Evolutionary conservation across 2,113 vertebrate species (phyloP).

Genomic region (Vulpes lagopus): DNA sequence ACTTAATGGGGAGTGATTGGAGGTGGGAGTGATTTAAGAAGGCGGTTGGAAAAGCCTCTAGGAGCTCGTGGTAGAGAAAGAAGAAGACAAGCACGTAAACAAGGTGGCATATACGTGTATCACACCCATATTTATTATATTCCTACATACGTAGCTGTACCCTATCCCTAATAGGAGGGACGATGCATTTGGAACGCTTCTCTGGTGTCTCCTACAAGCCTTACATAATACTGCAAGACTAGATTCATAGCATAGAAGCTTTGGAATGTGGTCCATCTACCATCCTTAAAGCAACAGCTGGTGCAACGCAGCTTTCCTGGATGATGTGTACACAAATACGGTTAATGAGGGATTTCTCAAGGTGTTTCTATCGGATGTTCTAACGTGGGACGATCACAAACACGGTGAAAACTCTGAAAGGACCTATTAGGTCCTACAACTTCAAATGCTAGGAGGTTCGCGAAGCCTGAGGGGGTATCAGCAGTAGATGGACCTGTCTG

Average conservation of each 20-base stretch:
- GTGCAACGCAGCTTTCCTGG: not conserved
- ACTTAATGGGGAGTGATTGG: not conserved
- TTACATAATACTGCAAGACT: not conserved
- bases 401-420: slow-evolving; percentile 12
- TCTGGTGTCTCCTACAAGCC: not conserved
- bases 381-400: slow-evolving; percentile 1
- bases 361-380: not conserved
- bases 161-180: not conserved
- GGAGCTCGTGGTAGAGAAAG: not conserved
- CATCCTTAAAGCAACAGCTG: not conserved
- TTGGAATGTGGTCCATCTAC: slow-evolving; percentile 57
- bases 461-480: not conserved
- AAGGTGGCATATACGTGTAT: not conserved
- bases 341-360: not conserved
- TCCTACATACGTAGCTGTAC: not conserved
- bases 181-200: not conserved
- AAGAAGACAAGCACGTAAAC: not conserved
- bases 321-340: not conserved
- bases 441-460: slow-evolving; percentile 16
- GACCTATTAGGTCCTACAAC: not conserved
- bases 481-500: slow-evolving; percentile 51
- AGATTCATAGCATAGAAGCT: not conserved
- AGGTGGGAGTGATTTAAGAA: slow-evolving; percentile 21
- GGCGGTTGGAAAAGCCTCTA: not conserved
- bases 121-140: not conserved